A percentile compares a stretch with the other conserved stretches of the same genome.
Conservation (phyloP, 1,140 invertebrate genomes). For the Tigriopus japonicus region DNA sequence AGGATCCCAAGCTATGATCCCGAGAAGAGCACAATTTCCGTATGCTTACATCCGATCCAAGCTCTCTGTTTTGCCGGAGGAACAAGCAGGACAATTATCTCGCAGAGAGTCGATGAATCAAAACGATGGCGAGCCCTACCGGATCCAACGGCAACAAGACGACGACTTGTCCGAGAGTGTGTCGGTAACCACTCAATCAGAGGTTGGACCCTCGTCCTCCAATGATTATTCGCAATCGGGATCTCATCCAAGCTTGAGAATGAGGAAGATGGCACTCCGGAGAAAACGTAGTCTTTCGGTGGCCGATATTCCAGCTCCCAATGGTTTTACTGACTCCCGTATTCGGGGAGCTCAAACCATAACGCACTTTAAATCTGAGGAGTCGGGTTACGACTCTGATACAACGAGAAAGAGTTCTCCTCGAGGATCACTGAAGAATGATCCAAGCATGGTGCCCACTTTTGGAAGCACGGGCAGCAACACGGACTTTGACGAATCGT, state of each 20-base stretch:
- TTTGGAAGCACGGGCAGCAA: background rate
- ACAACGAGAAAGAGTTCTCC: conserved; percentile 37
- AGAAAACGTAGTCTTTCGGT: conserved; percentile 16
- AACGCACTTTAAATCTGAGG: conserved; percentile 32
- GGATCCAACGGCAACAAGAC: background rate
- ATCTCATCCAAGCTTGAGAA: background rate
- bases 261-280: background rate
- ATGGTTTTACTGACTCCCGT: too few species aligned
- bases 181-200: background rate
- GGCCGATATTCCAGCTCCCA: conserved; percentile 17
- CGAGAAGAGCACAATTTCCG: conserved; percentile 18
- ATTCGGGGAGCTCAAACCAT: conserved; percentile 27
- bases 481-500: background rate
- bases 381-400: conserved; percentile 44
- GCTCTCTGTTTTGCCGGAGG: conserved; percentile 21
- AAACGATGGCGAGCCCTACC: background rate
- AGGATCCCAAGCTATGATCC: background rate
- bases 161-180: too few species aligned
- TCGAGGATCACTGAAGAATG: conserved; percentile 17
- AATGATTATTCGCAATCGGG: background rate
- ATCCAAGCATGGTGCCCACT: background rate
- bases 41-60: conserved; percentile 20
- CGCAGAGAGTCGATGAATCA: background rate
- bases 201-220: background rate
- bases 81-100: conserved; percentile 12